Evolutionary conservation across 2,888 invertebrate species (phyloP), one percentile per base, ranked within the genome.

Genomic region (Embidobia sp.): DNA sequence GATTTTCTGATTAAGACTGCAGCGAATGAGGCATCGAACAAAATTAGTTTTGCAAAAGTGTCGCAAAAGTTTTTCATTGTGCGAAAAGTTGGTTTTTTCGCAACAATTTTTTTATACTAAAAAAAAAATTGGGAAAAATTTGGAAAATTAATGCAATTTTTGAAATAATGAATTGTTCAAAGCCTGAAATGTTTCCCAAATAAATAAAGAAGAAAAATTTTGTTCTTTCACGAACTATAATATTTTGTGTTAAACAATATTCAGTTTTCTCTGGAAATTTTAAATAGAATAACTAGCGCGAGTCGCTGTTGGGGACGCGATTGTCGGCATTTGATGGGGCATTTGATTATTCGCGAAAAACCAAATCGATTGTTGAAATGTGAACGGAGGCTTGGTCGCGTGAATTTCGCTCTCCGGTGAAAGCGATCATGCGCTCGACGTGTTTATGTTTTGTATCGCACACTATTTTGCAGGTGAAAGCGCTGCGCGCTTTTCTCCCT

Each of bases 391-490:
- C 6, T 31, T 15, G 40, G 0, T 42, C 18, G 69, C 29, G 42
- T 42, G 51, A 61, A 70, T 35, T 61, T 51, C 11, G 26, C 15
- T 35, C 35, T 15, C 19, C 15, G 42, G 27, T 44, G 42, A 29
- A 51, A 53, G 35, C 61, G 61, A 70, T 70, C 59, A 70, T 35
- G 51, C 51, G 61, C 44, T 70, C 44, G 33, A 35, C 29, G 44
- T 51, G 61, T 70, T 51, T 49, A 49, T 57, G 44, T 33, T 51
- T 61, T 51, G 51, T 48, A 51, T 61, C 51, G 13, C 27, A 18
- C 11, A 2, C 11, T 44, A 33, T 61, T 51, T 61, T 19, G 44
- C 29, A 61, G 49, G 31, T 49, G 59, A 57, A 11, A 69, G 49
- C 49, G 11, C 63, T 4, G 8, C 16, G 31, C 33, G 22, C 40